Percentiles rank a stretch among this genome's conserved stretches.
phyloP scores from a whole-genome alignment of 2,888 invertebrate genomes.

The Parapristionchus giblindavisi region DNA sequence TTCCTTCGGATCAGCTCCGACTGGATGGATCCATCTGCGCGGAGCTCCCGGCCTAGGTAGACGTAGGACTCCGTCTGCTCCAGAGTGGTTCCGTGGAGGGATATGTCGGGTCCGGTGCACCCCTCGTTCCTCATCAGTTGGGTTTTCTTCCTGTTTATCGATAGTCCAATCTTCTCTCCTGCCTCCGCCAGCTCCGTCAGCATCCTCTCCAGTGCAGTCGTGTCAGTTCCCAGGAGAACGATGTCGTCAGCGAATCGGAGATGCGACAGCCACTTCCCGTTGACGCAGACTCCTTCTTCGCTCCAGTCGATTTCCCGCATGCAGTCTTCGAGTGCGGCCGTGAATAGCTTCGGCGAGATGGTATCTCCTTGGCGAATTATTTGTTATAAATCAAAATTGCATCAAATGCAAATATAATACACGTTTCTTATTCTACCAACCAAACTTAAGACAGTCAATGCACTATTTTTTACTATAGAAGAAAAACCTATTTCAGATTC shows the following conservation, averaged over 20 bases:
- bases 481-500: too few relatives aligned
- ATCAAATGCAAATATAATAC: too few relatives aligned
- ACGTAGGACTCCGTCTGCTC: background rate
- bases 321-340: slow-evolving; percentile 7
- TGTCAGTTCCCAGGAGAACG: slow-evolving; percentile 11
- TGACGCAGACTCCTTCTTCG: slow-evolving; percentile 1
- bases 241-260: slow-evolving; percentile 3
- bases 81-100: background rate
- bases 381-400: too few relatives aligned
- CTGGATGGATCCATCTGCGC: background rate
- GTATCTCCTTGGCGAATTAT: slow-evolving; percentile 29
- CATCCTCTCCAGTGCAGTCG: background rate
- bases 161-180: background rate
- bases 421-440: too few relatives aligned
- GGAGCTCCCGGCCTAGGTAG: background rate
- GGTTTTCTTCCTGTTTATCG: slow-evolving; percentile 10
- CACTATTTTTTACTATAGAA: too few relatives aligned
- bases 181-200: slow-evolving; percentile 1
- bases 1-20: background rate
- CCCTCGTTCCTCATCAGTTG: background rate
- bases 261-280: slow-evolving; percentile 13
- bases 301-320: slow-evolving; percentile 11
- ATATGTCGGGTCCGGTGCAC: slow-evolving; percentile 8
- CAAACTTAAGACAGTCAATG: too few relatives aligned
- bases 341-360: slow-evolving; percentile 34